phyloP scores from a whole-genome alignment of 2,888 invertebrate genomes.

The Drosophila robusta region DNA sequence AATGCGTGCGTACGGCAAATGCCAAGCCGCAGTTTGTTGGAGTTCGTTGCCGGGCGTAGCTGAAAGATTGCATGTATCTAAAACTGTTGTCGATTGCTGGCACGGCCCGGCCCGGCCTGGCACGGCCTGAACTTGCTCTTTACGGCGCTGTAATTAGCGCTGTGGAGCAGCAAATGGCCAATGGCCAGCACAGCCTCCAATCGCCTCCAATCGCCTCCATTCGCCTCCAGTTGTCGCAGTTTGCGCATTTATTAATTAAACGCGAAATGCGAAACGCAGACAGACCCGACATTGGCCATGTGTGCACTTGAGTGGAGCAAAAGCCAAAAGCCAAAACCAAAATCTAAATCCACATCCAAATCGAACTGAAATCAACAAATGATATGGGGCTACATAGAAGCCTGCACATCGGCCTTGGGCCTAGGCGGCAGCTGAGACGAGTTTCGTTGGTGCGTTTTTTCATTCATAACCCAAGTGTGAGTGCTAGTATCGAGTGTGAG shows the following conservation, averaged over 20 bases:
- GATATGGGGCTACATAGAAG: slow-evolving; percentile 65
- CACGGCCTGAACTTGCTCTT: slow-evolving; percentile 40
- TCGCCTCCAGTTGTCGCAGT: slow-evolving; percentile 20
- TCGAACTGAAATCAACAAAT: slow-evolving; percentile 52
- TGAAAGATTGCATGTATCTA: slow-evolving; percentile 22
- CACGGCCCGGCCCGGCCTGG: no score
- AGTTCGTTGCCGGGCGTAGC: slow-evolving; percentile 28
- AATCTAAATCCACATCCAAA: slow-evolving; percentile 44
- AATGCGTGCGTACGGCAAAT: slow-evolving; percentile 67
- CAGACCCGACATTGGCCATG: slow-evolving; percentile 65
- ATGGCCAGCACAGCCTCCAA: slow-evolving; percentile 4
- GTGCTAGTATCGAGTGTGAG: slow-evolving; percentile 13
- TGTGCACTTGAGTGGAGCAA: slow-evolving; percentile 37
- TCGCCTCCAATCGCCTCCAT: slow-evolving; percentile 9
- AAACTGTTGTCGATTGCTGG: no score
- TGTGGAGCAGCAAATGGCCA: slow-evolving; percentile 42
- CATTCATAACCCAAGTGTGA: slow-evolving; percentile 61
- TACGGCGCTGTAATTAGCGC: slow-evolving; percentile 62
- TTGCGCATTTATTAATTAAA: slow-evolving; percentile 73
- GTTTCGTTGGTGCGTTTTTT: slow-evolving; percentile 52
- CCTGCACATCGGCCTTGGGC: slow-evolving; percentile 70
- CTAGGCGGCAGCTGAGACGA: slow-evolving; percentile 10
- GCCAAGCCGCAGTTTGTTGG: slow-evolving; percentile 49
- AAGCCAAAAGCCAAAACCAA: slow-evolving; percentile 3
- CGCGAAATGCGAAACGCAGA: slow-evolving; percentile 42